These are phyloP conservation scores for Diabrotica virgifera DNA, from an alignment of 1,140 invertebrate genomes.

Conservation along the genomic window DNA sequence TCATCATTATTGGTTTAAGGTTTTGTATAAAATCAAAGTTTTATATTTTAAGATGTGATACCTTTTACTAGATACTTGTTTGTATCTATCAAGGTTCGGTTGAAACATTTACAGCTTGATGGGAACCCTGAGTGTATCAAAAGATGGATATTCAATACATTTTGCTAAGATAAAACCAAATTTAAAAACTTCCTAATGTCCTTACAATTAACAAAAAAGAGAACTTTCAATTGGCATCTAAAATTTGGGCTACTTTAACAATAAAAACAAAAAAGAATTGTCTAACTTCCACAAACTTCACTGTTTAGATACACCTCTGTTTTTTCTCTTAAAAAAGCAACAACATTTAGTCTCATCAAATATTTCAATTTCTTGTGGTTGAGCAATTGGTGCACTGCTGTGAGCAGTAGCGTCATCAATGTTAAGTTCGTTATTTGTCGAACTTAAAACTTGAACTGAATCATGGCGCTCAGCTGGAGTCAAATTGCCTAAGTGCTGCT, in stretches of 20 bases:
- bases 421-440: constrained; percentile 15
- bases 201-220: not conserved
- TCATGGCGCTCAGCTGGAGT: constrained; percentile 13
- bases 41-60: too few relatives aligned
- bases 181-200: not conserved
- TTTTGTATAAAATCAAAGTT: too few relatives aligned
- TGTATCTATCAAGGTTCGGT: too few relatives aligned
- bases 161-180: not conserved
- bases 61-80: too few relatives aligned
- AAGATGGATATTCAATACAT: not conserved
- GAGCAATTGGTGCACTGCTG: constrained; percentile 17
- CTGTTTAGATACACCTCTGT: constrained; percentile 16
- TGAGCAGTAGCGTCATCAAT: constrained; percentile 13
- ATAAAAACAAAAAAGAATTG: constrained; percentile 7
- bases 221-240: not conserved
- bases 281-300: not conserved
- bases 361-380: constrained; percentile 16
- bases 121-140: constrained; percentile 16
- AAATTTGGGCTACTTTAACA: constrained; percentile 13
- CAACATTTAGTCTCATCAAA: constrained; percentile 20
- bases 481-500: constrained; percentile 11
- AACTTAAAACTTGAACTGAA: constrained; percentile 18
- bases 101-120: constrained; percentile 6
- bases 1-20: not conserved
- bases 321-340: constrained; percentile 18